Base-by-base conservation (phyloP, 2,113 vertebrate genomes). In the Pygathrix nemaeus region DNA sequence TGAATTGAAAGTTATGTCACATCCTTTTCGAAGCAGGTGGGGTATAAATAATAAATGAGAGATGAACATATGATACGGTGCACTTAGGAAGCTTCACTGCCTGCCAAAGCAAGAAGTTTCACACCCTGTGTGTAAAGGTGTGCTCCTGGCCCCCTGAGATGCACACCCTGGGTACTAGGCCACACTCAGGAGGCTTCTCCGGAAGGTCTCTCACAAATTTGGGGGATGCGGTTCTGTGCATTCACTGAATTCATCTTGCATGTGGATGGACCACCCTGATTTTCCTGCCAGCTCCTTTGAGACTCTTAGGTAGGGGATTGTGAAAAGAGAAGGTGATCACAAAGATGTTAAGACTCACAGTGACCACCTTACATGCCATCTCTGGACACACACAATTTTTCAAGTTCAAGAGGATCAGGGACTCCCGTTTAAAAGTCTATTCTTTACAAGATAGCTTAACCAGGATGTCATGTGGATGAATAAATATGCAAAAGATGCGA, bases 11-110 rank as follows among this genome's bases (percentile, higher is more conserved):
- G 75, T 82, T 32, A 12, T 61, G 86, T 92, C 73, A 32, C 18
- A 72, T 75, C 88, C 87, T 88, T 93, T 70, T 70, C 92, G 87
- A 96, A 97, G 96, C 81, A 95, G 85, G 88, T 85, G 89, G 93
- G 43, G 30, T n/a, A 79, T 94, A 61, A 93, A 92, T 93, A 92
- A 95, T 96, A 83, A 50, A 95, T 78, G 76, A 86, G 43, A 94
- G 48, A 40, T 45, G 66, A 61, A 7, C 45, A 20, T 55, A 17
- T 2, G 52, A 75, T 57, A 23, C 0, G 1, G 27, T 5, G 2
- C 55, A 87, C 48, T 48, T 38, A 13, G 18, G 43, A 68, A 20
- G 55, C 32, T 84, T 55, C 21, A 2, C 18, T 13, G 85, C 66
- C 78, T 40, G 32, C 83, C 50, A 23, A 66, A 32, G 83, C 27